Evolutionary conservation across 2,797 vertebrate species (phyloP).

Genomic region (Simalia tracyae): DNA sequence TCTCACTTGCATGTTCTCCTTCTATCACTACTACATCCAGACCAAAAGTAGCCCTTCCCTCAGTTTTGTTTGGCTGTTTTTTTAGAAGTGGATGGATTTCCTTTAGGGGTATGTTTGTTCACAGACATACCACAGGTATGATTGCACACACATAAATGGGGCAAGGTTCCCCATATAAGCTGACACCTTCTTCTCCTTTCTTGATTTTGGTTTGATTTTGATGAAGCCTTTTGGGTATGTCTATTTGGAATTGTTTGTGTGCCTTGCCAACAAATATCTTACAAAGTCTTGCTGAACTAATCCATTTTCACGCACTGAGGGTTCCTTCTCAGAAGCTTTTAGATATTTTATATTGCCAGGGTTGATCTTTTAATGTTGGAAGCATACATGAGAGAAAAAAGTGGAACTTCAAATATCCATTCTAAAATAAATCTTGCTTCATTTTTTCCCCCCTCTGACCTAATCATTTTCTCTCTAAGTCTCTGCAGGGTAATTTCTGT

Average conservation of each 20-base stretch:
- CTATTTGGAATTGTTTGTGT: not conserved
- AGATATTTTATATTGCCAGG: not conserved
- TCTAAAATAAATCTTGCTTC: not conserved
- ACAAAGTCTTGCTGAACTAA: not conserved
- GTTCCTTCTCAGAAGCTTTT: not conserved
- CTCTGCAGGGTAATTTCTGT: not conserved
- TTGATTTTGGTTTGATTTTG: not conserved
- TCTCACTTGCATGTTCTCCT: not conserved
- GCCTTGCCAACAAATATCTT: not conserved
- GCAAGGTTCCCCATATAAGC: not conserved
- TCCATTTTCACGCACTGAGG: not conserved
- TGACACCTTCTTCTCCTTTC: not conserved
- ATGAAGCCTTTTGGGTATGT: not conserved
- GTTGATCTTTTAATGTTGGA: not conserved
- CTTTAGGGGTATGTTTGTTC: no score
- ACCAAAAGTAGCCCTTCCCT: not conserved
- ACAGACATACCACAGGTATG: no score
- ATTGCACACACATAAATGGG: not conserved
- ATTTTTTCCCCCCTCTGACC: not conserved
- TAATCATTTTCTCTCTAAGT: not conserved
- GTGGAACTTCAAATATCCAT: not conserved
- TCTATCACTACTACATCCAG: not conserved
- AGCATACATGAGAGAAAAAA: not conserved
- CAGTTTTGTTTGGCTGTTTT: not conserved
- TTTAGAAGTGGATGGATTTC: not conserved